Conservation (phyloP, 2,113 vertebrate species). For the Seriola aureovittata region DNA sequence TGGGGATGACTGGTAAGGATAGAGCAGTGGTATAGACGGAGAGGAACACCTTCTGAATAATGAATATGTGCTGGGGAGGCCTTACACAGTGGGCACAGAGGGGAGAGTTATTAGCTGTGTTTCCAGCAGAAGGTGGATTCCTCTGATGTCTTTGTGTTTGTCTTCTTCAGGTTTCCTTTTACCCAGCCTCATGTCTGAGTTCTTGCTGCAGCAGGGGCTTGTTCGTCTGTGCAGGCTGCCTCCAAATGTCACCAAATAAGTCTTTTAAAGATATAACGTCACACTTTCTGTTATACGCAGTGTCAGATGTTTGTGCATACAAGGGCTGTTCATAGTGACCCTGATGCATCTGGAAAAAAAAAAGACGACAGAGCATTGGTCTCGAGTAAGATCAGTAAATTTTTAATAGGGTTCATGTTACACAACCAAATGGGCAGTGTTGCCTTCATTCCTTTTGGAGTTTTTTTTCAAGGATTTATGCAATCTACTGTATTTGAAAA, state of each 20-base stretch:
- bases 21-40: constrained; percentile 56
- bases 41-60: constrained; percentile 70
- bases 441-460: background rate
- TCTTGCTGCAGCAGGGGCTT: constrained; percentile 9
- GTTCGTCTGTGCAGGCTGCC: constrained; percentile 3
- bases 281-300: background rate
- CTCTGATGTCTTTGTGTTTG: constrained; percentile 33
- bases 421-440: background rate
- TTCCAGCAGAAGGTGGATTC: constrained; percentile 28
- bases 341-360: background rate
- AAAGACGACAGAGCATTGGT: background rate
- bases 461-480: background rate
- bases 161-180: constrained; percentile 14
- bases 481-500: background rate
- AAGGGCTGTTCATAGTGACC: background rate
- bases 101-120: constrained; percentile 39
- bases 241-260: constrained; percentile 16
- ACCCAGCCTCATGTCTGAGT: background rate
- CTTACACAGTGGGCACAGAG: constrained; percentile 41
- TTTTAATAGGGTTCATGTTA: constrained; percentile 16
- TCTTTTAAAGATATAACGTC: background rate
- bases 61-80: constrained; percentile 56
- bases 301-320: background rate
- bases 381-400: background rate
- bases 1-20: constrained; percentile 67